Conservation (phyloP, 2,888 invertebrate species). For the Teinopalpus imperialis region DNA sequence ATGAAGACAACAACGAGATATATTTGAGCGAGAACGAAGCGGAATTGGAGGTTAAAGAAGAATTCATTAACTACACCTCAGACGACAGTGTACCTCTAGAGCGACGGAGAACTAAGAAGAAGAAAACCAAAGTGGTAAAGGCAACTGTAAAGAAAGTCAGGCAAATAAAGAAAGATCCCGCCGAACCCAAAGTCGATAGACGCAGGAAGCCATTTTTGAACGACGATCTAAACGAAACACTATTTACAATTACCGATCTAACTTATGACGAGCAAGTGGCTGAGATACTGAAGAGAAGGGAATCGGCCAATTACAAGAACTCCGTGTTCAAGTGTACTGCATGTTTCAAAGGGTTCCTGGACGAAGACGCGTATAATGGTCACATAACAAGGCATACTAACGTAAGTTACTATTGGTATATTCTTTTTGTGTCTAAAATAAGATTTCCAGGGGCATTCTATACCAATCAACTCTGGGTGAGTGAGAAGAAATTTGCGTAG, state of each 20-base stretch:
- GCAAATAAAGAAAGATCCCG: slow-evolving; percentile 28
- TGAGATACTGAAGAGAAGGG: slow-evolving; percentile 62
- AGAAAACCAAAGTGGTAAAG: slow-evolving; percentile 33
- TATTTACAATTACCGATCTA: slow-evolving; percentile 61
- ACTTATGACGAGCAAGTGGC: slow-evolving; percentile 62
- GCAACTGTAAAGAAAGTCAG: slow-evolving; percentile 29
- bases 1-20: slow-evolving; percentile 28
- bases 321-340: slow-evolving; percentile 59
- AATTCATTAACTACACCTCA: slow-evolving; percentile 40
- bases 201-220: slow-evolving; percentile 63
- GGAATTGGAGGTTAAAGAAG: slow-evolving; percentile 25
- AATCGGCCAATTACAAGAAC: slow-evolving; percentile 62
- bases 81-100: slow-evolving; percentile 56
- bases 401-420: slow-evolving; percentile 53
- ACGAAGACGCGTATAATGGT: slow-evolving; percentile 60
- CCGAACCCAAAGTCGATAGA: slow-evolving; percentile 57
- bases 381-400: slow-evolving; percentile 61
- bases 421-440: no score
- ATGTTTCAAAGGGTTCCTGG: slow-evolving; percentile 67
- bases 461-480: no score
- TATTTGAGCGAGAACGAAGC: slow-evolving; percentile 25
- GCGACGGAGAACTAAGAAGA: slow-evolving; percentile 39
- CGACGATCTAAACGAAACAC: slow-evolving; percentile 60
- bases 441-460: no score
- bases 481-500: no score